A percentile compares a stretch with the other conserved stretches of the same genome.
These are phyloP conservation scores for Xerus inauris DNA, from an alignment of 2,113 vertebrate species.

Conservation along the genomic window DNA sequence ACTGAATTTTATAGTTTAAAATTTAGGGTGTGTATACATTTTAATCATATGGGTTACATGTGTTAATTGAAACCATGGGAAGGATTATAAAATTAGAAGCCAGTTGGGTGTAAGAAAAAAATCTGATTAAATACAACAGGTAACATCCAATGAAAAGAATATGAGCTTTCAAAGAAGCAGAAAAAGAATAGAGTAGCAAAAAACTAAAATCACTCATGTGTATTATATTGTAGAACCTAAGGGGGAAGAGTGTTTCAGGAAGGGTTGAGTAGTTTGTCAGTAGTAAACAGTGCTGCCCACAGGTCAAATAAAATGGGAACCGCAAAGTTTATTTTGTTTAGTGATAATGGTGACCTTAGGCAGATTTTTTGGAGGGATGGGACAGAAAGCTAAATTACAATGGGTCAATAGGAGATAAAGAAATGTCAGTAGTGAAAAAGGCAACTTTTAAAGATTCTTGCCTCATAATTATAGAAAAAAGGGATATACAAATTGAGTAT, in stretches of 20 bases:
- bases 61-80: not conserved
- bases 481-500: not conserved
- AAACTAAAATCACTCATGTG: not conserved
- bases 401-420: not conserved
- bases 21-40: not conserved
- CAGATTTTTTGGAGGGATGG: not conserved
- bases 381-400: not conserved
- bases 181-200: not conserved
- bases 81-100: not conserved
- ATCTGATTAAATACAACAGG: not conserved
- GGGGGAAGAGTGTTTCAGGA: not conserved
- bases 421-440: not conserved
- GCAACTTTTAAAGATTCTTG: not conserved
- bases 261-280: not conserved
- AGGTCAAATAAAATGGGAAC: not conserved
- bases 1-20: not conserved
- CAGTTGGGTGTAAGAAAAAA: not conserved
- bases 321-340: not conserved
- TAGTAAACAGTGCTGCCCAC: not conserved
- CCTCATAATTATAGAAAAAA: not conserved
- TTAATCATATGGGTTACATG: not conserved
- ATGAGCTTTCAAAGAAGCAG: not conserved
- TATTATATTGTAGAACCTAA: not conserved
- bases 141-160: not conserved
- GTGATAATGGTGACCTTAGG: not conserved